Evolutionary conservation across 2,888 invertebrate species (phyloP), one percentile per base, ranked within the genome.

Genomic region (Sisyra nigra): DNA sequence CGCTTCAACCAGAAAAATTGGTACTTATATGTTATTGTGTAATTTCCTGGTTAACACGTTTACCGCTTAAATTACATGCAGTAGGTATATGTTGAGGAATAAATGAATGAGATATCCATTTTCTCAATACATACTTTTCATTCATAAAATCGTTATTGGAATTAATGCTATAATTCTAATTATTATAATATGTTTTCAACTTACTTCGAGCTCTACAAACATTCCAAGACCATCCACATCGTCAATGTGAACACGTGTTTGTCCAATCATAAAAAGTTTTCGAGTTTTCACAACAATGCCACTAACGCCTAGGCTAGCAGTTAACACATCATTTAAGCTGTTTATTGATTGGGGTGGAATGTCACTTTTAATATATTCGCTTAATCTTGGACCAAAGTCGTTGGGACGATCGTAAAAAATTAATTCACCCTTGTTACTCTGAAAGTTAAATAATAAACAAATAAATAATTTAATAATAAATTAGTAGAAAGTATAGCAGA

Each of bases 191-290:
- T 17, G 15, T 7, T 17, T 37, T 3, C 29, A 31, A 39, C 44
- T 41, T 49, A 87, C 88, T 69, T 92, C 91, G 36, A 92, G 60
- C 59, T 92, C 91, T 72, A 89, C 75, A 57, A 79, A 91, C 54
- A 76, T 57, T 2, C 91, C 92, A 1, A 92, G 68, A 8, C 66
- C 71, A 50, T 81, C 67, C 0, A 97, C 94, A 42, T 71, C 63
- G 61, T 97, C 96, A 50, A 93, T 66, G 59, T 96, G 96, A 18
- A 97, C 71, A 47, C 94, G 68, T 0, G 91, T 91, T 56, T 87
- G 83, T 1, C 72, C 84, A 3, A 83, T 72, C 59, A 92, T 65
- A 55, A 77, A 91, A 4, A 96, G 65, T 48, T 72, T 67, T 4
- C 96, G 62, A 35, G 65, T 68, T 59, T 96, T 96, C 36, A 73